These are phyloP conservation scores for Lobophora halterata DNA, from an alignment of 2,888 invertebrate genomes.

Conservation along the genomic window DNA sequence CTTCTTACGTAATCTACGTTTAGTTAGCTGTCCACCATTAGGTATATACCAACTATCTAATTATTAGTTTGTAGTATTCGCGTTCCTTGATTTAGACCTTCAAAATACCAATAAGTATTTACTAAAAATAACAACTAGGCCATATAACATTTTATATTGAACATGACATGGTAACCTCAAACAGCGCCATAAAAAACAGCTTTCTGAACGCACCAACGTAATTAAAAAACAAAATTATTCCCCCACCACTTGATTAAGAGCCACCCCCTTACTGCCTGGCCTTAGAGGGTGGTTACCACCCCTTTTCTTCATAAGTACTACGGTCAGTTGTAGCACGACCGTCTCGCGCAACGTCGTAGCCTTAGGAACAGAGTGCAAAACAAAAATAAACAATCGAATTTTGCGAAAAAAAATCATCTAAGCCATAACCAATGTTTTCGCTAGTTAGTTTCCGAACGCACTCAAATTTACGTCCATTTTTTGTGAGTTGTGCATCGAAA, in stretches of 20 bases:
- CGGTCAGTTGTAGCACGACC: constrained; percentile 71
- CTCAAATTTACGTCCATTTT: constrained; percentile 6
- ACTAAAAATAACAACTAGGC: constrained; percentile 19
- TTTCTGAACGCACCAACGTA: constrained; percentile 66
- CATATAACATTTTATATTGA: constrained; percentile 20
- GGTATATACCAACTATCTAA: no score
- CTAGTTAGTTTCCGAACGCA: constrained; percentile 1
- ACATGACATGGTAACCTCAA: constrained; percentile 35
- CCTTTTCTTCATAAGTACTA: constrained; percentile 68
- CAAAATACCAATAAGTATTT: constrained; percentile 3
- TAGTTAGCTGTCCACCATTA: no score
- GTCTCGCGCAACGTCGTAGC: constrained; percentile 68
- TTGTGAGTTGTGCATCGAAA: constrained; percentile 44
- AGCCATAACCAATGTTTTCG: neutral
- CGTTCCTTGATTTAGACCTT: constrained; percentile 5
- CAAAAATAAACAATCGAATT: constrained; percentile 70
- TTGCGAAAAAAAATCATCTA: constrained; percentile 12
- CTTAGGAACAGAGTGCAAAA: constrained; percentile 74
- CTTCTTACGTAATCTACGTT: no score
- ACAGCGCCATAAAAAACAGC: constrained; percentile 31
- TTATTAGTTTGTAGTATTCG: no score
- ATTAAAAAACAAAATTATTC: constrained; percentile 79
- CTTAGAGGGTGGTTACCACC: constrained; percentile 35
- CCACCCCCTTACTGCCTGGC: constrained; percentile 41
- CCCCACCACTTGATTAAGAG: constrained; percentile 68